Base-by-base conservation (phyloP, 92 coral and sea anemone species). In the Pocillopora grandis region DNA sequence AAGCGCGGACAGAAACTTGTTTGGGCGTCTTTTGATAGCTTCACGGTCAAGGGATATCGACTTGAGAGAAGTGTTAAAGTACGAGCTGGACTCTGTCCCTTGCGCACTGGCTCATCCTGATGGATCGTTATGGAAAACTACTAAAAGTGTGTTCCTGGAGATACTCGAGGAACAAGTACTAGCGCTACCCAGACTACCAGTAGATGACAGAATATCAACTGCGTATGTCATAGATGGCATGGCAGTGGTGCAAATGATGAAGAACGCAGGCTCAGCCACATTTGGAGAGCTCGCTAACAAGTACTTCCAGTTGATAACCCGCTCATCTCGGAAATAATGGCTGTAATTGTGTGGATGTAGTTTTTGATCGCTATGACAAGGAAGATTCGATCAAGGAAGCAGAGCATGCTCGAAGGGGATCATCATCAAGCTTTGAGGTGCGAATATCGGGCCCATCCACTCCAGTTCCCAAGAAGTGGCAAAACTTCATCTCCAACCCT, bases 401-500 rank as follows among this genome's bases (percentile, higher is more conserved):
- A 83, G 76, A 86, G 73, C 27, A 85, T 52, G 42, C 13, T 23
- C 15, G 71, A 52, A 72, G 78, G 57, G 78, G 78, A n/a, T 57
- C 78, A 75, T 52, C 63, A 23, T 49, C 59, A 21, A 77, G 76
- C n/a, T 76, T 65, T 62, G 88, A 90, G 69, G 57, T 90, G 13
- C 68, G 71, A 63, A 90, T 90, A 15, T 66, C 67, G 57, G 82
- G 86, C 17, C 58, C 76, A 62, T 62, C 66, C 83, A 90, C 93
- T 63, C 76, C 88, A 76, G 81, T 82, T 59, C 89, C 87, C 27
- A 89, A 79, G 42, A 89, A 79, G 42, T 85, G 70, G 68, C 23
- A 62, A 6, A 33, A 16, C 55, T 86, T 58, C 62, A 80, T 85
- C 66, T 64, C 49, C 55, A 76, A 84, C 56, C 81, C 80, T n/a